phyloP scores from a whole-genome alignment of 2,888 invertebrate species.

The Phengaris alcon region DNA sequence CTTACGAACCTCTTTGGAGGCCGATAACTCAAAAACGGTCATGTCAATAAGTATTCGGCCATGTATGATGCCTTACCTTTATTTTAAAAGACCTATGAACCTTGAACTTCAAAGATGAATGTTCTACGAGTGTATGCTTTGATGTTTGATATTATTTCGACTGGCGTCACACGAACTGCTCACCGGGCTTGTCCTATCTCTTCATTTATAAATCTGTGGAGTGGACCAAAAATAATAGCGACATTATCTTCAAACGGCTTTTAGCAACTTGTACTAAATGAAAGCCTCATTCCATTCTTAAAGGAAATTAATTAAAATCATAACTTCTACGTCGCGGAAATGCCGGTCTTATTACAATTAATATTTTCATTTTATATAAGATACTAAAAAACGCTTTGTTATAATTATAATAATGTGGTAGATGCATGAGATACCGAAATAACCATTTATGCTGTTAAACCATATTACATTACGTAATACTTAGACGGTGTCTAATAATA shows the following conservation, averaged over 20 bases:
- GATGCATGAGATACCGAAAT: too few species aligned
- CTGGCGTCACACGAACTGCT: too few species aligned
- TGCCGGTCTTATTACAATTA: constrained; percentile 34
- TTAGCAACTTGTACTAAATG: constrained; percentile 22
- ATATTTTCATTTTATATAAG: constrained; percentile 33
- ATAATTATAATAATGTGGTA: neutral
- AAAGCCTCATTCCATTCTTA: constrained; percentile 31
- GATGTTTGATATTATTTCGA: too few species aligned
- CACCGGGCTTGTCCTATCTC: neutral
- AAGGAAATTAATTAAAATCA: constrained; percentile 38
- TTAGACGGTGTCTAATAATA: neutral
- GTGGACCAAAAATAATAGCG: constrained; percentile 16
- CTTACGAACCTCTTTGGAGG: too few species aligned
- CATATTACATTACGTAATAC: too few species aligned
- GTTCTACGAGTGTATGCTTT: too few species aligned
- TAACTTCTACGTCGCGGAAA: constrained; percentile 37
- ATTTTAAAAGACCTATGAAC: too few species aligned
- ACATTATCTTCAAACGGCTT: constrained; percentile 22
- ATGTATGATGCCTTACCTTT: too few species aligned
- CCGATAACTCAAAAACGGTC: too few species aligned
- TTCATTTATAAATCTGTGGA: neutral
- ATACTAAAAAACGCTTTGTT: constrained; percentile 15
- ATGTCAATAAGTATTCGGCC: too few species aligned
- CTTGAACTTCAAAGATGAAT: too few species aligned
- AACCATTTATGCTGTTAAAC: too few species aligned